A percentile compares a stretch with the other conserved stretches of the same genome.
Conservation (phyloP, 2,797 vertebrate genomes). For the Rhabdomys pumilio region DNA sequence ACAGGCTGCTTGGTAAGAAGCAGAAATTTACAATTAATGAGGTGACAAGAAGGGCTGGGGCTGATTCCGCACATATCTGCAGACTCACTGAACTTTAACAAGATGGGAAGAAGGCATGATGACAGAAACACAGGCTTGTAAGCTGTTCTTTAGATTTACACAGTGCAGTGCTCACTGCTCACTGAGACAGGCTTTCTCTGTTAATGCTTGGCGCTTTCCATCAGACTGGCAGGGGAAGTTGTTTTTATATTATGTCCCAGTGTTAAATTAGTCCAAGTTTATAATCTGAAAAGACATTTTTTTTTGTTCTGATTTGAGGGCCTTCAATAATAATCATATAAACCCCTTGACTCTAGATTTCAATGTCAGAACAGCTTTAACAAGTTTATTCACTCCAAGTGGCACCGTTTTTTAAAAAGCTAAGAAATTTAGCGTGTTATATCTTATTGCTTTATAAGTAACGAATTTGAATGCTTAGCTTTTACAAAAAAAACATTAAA, state of each 20-base stretch:
- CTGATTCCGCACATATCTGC: neutral
- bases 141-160: neutral
- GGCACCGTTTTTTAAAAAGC: neutral
- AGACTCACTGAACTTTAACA: constrained; percentile 49
- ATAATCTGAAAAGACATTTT: neutral
- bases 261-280: constrained; percentile 50
- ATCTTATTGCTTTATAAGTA: constrained; percentile 33
- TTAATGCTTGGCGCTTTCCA: neutral
- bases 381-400: neutral
- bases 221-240: neutral
- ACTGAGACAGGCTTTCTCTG: constrained; percentile 2
- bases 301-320: constrained; percentile 38
- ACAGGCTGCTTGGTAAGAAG: neutral
- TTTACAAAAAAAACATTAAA: constrained; percentile 26
- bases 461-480: neutral
- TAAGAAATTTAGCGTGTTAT: neutral
- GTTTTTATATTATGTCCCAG: neutral
- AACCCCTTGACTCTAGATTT: neutral
- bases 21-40: constrained; percentile 40
- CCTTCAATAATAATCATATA: constrained; percentile 28
- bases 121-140: neutral
- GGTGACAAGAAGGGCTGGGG: neutral
- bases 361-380: neutral
- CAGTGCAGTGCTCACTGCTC: neutral
- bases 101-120: neutral